Percentiles rank a stretch among this genome's conserved stretches.
These are phyloP conservation scores for Acheta domesticus DNA, from an alignment of 2,888 invertebrate species.

Conservation along the genomic window DNA sequence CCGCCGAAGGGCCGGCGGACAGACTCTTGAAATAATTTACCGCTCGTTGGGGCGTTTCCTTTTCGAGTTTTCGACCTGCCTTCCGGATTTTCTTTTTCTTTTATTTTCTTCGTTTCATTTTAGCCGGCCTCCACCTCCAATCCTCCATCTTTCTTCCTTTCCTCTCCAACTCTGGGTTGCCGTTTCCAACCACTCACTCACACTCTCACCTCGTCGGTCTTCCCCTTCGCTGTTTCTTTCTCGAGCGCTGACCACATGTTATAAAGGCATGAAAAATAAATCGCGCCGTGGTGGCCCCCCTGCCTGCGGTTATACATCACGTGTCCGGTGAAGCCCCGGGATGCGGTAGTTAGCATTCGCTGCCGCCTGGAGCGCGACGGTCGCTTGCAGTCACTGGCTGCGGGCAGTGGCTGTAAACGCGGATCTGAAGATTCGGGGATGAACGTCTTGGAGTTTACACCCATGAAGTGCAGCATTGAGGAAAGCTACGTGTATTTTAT, in stretches of 20 bases:
- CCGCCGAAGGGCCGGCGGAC: too few species aligned
- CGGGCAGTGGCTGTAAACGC: background rate
- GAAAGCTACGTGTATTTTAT: too few species aligned
- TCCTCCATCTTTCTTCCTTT: background rate
- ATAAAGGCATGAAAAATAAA: conserved; percentile 1
- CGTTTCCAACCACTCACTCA: too few species aligned
- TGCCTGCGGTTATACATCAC: background rate
- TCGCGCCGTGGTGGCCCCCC: background rate
- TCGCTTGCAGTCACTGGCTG: background rate
- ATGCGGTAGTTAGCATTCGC: background rate
- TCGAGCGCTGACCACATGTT: background rate
- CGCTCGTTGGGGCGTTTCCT: background rate
- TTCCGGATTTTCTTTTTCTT: background rate
- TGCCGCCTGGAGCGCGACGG: background rate
- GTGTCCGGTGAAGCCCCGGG: background rate
- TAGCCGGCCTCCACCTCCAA: background rate
- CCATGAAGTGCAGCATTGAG: too few species aligned
- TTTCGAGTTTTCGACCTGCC: background rate
- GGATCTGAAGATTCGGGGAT: too few species aligned
- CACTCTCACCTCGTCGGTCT: too few species aligned
- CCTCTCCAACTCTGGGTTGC: background rate
- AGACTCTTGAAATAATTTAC: background rate
- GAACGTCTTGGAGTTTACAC: too few species aligned
- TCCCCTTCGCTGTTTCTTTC: too few species aligned
- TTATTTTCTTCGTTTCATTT: background rate